A percentile compares a stretch with the other conserved stretches of the same genome.
Conservation (phyloP, 2,888 invertebrate species). For the Branchipolynoe longqiensis region DNA sequence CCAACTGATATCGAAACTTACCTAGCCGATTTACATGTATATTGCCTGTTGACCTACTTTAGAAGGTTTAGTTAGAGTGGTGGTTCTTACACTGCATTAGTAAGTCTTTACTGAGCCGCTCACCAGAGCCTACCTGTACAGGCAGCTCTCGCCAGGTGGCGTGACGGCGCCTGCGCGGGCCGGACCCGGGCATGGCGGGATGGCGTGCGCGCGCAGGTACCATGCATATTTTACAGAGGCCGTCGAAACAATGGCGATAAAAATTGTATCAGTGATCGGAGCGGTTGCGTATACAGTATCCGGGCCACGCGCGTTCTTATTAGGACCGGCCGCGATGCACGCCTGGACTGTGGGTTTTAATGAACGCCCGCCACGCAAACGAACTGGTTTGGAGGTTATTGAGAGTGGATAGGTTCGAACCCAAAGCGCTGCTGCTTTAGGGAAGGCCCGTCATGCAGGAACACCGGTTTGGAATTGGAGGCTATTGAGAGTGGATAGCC, state of each 20-base stretch:
- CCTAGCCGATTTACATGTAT: too few relatives aligned
- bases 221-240: slow-evolving; percentile 45
- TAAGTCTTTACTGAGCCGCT: too few relatives aligned
- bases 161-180: slow-evolving; percentile 8
- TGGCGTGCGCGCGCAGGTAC: slow-evolving; percentile 23
- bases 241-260: slow-evolving; percentile 41
- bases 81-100: too few relatives aligned
- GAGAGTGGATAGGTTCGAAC: neutral
- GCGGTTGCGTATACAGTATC: slow-evolving; percentile 11
- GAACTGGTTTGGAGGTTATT: neutral
- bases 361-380: slow-evolving; percentile 33
- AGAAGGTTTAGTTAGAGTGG: too few relatives aligned
- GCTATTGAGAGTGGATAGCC: too few relatives aligned
- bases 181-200: slow-evolving; percentile 21
- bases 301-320: neutral
- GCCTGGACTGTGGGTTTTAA: neutral
- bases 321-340: neutral
- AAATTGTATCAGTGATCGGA: slow-evolving; percentile 41
- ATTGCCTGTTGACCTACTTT: too few relatives aligned
- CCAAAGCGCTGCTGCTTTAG: neutral
- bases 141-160: slow-evolving; percentile 2
- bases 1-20: too few relatives aligned
- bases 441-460: too few relatives aligned
- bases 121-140: neutral
- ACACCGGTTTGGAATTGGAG: too few relatives aligned